Percentiles rank a stretch among this genome's conserved stretches.
phyloP scores from a whole-genome alignment of 1,140 invertebrate species.

The Pseudomyrmex gracilis region DNA sequence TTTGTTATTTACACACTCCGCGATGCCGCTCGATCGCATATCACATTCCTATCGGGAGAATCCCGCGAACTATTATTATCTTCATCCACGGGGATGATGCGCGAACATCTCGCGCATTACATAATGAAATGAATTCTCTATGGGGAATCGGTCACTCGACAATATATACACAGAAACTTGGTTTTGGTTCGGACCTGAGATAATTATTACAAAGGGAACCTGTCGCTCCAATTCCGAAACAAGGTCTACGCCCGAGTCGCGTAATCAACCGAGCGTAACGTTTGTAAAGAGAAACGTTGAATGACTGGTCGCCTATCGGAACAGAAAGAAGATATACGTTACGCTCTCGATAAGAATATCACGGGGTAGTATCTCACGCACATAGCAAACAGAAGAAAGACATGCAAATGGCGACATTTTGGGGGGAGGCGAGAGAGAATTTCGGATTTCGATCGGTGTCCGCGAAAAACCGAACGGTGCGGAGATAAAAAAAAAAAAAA shows the following conservation, averaged over 20 bases:
- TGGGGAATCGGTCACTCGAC: too few relatives aligned
- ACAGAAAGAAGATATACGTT: neutral
- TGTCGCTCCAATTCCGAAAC: neutral
- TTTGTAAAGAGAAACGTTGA: neutral
- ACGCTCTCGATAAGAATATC: slow-evolving; percentile 37
- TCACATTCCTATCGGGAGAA: too few relatives aligned
- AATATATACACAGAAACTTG: too few relatives aligned
- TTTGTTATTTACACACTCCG: too few relatives aligned
- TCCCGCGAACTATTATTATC: too few relatives aligned
- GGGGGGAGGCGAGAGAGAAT: slow-evolving; percentile 4
- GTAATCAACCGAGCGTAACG: neutral
- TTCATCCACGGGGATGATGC: neutral
- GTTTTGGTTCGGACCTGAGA: neutral
- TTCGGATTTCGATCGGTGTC: slow-evolving; percentile 43
- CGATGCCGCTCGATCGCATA: too few relatives aligned
- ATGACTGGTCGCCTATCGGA: neutral
- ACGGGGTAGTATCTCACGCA: neutral
- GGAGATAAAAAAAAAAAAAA: too few relatives aligned
- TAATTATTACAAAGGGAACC: neutral
- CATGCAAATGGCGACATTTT: slow-evolving; percentile 70
- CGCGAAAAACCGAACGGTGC: neutral
- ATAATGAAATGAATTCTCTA: too few relatives aligned
- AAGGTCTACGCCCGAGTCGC: neutral
- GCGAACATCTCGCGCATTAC: slow-evolving; percentile 8
- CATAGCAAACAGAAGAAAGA: slow-evolving; percentile 38